These are phyloP conservation scores for Acronicta aceris DNA, from an alignment of 2,888 invertebrate genomes.

Conservation along the genomic window DNA sequence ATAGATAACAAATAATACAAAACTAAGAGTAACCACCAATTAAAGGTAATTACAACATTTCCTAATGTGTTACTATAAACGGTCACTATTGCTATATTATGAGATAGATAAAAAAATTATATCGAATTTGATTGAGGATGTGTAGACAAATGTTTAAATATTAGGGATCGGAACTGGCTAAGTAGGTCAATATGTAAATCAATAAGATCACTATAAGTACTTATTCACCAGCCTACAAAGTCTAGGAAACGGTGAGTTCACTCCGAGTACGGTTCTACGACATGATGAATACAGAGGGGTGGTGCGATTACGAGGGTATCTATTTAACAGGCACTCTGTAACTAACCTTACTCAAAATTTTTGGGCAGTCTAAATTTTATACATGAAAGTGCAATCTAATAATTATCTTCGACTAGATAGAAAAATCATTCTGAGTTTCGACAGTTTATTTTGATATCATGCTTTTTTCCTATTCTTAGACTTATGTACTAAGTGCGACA, in stretches of 20 bases:
- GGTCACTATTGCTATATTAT: no score
- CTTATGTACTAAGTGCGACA: neutral
- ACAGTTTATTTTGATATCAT: neutral
- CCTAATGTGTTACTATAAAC: no score
- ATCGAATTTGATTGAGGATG: no score
- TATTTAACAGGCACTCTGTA: neutral
- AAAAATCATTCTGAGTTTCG: neutral
- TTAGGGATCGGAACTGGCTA: neutral
- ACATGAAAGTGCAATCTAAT: neutral
- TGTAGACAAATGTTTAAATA: no score
- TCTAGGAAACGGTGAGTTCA: slow-evolving; percentile 1
- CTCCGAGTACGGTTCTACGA: slow-evolving; percentile 4
- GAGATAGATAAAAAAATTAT: no score
- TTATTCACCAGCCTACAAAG: neutral
- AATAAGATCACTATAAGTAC: neutral
- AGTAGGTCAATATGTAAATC: neutral
- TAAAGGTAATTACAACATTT: no score
- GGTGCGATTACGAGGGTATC: slow-evolving; percentile 9
- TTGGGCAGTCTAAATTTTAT: neutral
- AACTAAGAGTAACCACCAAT: no score
- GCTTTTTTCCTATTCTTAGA: neutral
- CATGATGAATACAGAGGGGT: slow-evolving; percentile 4
- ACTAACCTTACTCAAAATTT: neutral
- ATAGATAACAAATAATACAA: no score
- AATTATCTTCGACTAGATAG: neutral